Evolutionary conservation across 1,140 invertebrate genomes (phyloP).

Genomic region (Brachionus paranguensis): DNA sequence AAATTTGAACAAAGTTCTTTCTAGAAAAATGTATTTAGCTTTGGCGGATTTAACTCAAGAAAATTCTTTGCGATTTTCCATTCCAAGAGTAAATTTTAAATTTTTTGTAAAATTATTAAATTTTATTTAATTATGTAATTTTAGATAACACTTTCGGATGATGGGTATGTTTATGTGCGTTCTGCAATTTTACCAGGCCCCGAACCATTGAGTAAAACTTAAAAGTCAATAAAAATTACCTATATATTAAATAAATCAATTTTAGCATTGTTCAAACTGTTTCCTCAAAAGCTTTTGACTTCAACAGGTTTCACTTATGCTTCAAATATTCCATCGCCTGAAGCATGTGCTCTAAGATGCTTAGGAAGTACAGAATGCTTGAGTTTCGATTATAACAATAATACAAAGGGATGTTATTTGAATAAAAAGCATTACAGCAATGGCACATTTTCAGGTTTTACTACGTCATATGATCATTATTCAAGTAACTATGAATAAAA

Average conservation of each 20-base stretch:
- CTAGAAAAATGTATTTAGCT: not conserved
- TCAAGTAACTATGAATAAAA: not conserved
- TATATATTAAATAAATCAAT: not conserved
- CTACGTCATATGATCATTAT: not conserved
- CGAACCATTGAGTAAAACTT: not conserved
- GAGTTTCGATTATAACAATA: conserved; percentile 24
- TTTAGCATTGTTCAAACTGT: not conserved
- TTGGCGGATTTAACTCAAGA: not conserved
- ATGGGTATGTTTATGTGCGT: not conserved
- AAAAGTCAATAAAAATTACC: not conserved
- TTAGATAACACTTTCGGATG: not conserved
- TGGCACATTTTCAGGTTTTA: not conserved
- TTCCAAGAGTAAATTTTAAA: not conserved
- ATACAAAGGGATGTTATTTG: conserved; percentile 6
- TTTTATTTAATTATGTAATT: not conserved
- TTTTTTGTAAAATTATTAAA: not conserved
- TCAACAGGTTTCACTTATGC: not conserved
- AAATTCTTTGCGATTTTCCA: not conserved
- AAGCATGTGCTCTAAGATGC: not conserved
- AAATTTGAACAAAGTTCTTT: not conserved
- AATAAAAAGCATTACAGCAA: conserved; percentile 23
- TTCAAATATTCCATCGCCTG: not conserved
- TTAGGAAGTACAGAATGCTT: not conserved
- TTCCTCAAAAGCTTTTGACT: conserved; percentile 3
- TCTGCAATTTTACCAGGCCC: conserved; percentile 3